Conservation (phyloP, 2,888 invertebrate species). For the Leptinotarsa tumamoca region DNA sequence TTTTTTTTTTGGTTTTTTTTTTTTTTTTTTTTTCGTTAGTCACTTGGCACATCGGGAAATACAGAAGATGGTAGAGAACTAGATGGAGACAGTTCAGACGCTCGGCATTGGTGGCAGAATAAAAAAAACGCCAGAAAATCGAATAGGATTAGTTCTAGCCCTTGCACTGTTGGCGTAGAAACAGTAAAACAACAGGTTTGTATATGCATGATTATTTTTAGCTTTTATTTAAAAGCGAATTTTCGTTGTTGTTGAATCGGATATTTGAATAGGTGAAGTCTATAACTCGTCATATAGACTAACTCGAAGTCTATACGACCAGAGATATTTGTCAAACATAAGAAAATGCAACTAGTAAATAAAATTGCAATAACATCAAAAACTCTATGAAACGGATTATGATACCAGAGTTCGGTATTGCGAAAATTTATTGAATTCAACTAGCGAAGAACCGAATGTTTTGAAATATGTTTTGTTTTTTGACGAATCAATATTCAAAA, state of each 20-base stretch:
- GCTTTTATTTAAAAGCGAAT: background rate
- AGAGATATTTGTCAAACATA: too few relatives aligned
- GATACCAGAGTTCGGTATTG: too few relatives aligned
- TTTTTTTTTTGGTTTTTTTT: constrained; percentile 53
- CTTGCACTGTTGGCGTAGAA: constrained; percentile 57
- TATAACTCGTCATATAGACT: too few relatives aligned
- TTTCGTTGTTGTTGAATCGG: background rate
- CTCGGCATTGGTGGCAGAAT: constrained; percentile 57
- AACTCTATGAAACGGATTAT: too few relatives aligned
- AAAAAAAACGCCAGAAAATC: constrained; percentile 53
- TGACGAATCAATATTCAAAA: too few relatives aligned
- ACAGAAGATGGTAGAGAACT: constrained; percentile 51
- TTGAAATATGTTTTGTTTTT: too few relatives aligned
- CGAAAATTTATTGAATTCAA: too few relatives aligned
- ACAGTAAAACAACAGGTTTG: constrained; percentile 61
- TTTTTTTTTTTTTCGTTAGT: constrained; percentile 48
- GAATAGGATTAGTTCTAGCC: constrained; percentile 49
- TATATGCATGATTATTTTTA: constrained; percentile 33
- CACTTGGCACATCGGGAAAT: constrained; percentile 50
- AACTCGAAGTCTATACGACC: too few relatives aligned
- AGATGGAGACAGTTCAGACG: constrained; percentile 44
- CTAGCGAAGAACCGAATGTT: too few relatives aligned
- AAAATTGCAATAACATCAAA: too few relatives aligned
- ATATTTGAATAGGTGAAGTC: background rate
- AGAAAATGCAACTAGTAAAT: too few relatives aligned